These are phyloP conservation scores for Melangyna quadrimaculata DNA, from an alignment of 2,888 invertebrate genomes.

Conservation along the genomic window DNA sequence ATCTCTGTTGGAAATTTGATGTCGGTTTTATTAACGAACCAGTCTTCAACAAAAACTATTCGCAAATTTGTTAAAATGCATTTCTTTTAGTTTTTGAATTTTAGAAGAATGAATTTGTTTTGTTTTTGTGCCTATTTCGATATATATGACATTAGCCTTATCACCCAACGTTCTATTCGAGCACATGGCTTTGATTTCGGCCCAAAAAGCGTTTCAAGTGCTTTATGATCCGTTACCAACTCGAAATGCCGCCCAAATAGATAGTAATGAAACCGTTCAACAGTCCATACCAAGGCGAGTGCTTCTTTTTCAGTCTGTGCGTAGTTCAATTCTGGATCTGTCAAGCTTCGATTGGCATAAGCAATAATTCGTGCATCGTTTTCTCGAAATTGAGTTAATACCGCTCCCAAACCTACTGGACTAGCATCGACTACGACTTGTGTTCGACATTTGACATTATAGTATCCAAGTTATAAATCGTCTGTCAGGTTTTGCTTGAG, in stretches of 20 bases:
- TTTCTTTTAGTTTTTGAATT: no score
- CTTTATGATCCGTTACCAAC: neutral
- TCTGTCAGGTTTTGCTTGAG: constrained; percentile 66
- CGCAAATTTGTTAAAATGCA: no score
- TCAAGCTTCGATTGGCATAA: neutral
- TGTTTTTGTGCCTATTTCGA: no score
- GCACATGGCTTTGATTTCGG: neutral
- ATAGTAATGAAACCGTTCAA: neutral
- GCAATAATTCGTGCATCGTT: neutral
- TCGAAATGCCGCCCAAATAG: neutral
- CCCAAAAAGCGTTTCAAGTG: neutral
- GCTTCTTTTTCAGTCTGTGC: neutral
- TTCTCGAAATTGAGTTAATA: constrained; percentile 59
- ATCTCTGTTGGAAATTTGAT: no score
- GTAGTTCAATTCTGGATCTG: neutral
- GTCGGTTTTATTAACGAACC: no score
- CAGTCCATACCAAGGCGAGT: neutral
- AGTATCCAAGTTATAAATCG: constrained; percentile 70
- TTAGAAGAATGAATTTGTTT: no score
- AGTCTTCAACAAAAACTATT: no score
- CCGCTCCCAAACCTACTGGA: constrained; percentile 75
- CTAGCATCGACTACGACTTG: constrained; percentile 77
- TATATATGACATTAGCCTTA: neutral
- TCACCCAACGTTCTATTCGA: neutral
- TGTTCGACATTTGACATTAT: no score